A percentile compares a stretch with the other conserved stretches of the same genome.
Evolutionary conservation across 2,888 invertebrate genomes (phyloP).

Genomic region (Brenthis ino): DNA sequence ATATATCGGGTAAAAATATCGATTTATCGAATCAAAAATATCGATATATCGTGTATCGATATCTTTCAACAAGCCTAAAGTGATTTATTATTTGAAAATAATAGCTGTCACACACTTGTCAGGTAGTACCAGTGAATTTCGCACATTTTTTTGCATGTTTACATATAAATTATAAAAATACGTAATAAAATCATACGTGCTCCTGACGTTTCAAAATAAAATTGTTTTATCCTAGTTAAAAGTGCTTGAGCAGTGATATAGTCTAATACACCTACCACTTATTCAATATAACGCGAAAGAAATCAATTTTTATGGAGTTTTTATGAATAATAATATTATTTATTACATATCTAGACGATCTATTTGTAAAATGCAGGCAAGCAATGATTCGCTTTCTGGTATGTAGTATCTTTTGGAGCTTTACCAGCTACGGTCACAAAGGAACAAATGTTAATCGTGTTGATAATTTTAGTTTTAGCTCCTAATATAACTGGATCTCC

Average conservation of each 20-base stretch:
- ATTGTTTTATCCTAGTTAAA: neutral
- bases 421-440: neutral
- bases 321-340: slow-evolving; percentile 31
- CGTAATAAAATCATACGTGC: slow-evolving; percentile 8
- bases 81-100: slow-evolving; percentile 8
- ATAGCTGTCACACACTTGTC: slow-evolving; percentile 20
- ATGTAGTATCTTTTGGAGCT: slow-evolving; percentile 41
- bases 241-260: slow-evolving; percentile 2
- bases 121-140: slow-evolving; percentile 23
- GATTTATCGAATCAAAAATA: too few species aligned
- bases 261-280: slow-evolving; percentile 4
- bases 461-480: slow-evolving; percentile 56
- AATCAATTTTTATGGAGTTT: slow-evolving; percentile 33
- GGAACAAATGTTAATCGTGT: slow-evolving; percentile 29
- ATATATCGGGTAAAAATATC: too few species aligned
- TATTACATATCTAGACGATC: slow-evolving; percentile 34
- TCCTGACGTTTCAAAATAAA: neutral
- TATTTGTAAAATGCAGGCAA: slow-evolving; percentile 64
- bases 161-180: slow-evolving; percentile 10
- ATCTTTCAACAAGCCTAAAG: neutral
- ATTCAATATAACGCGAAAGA: slow-evolving; percentile 5
- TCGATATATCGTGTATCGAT: too few species aligned
- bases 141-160: slow-evolving; percentile 25
- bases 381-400: slow-evolving; percentile 72
- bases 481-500: slow-evolving; percentile 71